These are phyloP conservation scores for Xiphophorus couchianus DNA, from an alignment of 2,113 vertebrate genomes.

Conservation along the genomic window DNA sequence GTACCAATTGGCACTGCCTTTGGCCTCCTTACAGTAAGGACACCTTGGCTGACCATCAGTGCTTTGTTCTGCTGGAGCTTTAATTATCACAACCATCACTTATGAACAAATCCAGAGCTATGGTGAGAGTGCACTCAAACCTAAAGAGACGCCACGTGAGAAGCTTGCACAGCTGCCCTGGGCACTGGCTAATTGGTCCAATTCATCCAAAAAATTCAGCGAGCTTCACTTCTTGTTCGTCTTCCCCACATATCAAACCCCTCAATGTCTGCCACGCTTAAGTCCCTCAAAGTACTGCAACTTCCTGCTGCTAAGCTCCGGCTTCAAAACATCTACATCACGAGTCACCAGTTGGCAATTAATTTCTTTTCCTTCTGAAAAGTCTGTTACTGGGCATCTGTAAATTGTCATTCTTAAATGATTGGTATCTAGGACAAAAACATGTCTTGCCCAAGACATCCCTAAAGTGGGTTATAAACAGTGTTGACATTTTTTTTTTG, in stretches of 20 bases:
- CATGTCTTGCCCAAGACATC: no score
- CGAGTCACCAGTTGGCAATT: background rate
- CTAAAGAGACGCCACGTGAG: slow-evolving; percentile 41
- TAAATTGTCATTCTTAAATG: background rate
- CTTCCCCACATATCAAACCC: slow-evolving; percentile 26
- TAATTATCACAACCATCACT: slow-evolving; percentile 46
- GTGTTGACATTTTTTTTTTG: no score
- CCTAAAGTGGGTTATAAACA: no score
- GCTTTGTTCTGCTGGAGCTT: slow-evolving; percentile 43
- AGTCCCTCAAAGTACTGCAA: background rate
- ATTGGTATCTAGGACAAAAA: background rate
- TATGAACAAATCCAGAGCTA: slow-evolving; percentile 38
- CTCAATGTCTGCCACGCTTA: slow-evolving; percentile 38
- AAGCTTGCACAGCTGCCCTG: slow-evolving; percentile 59
- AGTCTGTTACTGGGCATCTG: background rate
- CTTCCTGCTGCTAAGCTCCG: background rate
- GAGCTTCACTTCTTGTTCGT: slow-evolving; percentile 27
- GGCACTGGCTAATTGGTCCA: slow-evolving; percentile 39
- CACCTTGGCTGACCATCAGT: slow-evolving; percentile 54
- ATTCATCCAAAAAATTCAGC: slow-evolving; percentile 50
- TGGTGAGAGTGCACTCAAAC: slow-evolving; percentile 20
- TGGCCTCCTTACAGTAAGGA: slow-evolving; percentile 55
- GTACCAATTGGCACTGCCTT: slow-evolving; percentile 40
- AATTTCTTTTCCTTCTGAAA: background rate
- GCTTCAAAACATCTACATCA: background rate